Evolutionary conservation across 2,797 vertebrate species (phyloP), one percentile per base, ranked within the genome.

Genomic region (Sebastes baramenuke): DNA sequence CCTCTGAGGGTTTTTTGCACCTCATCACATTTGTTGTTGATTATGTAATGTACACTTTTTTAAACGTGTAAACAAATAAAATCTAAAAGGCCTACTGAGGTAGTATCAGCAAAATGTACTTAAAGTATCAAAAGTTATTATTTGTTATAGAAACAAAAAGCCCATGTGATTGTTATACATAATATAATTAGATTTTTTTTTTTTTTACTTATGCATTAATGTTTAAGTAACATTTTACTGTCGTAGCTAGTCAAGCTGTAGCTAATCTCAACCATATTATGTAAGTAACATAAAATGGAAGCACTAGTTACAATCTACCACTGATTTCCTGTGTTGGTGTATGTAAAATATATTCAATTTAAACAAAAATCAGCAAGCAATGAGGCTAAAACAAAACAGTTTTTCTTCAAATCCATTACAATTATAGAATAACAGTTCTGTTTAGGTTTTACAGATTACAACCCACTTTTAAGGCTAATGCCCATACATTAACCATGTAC

Each of bases 401-500:
- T 70, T 67, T 52, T 61, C 59, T 55, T 65, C 3, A 22, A 71
- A 82, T 68, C 34, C 5, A 59, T 75, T 24, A 22, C 14, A 30
- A 74, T 77, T 38, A 67, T n/a, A 67, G n/a, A 72, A 52, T n/a
- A 25, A 73, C 9, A 34, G 14, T 8, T 80, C 10, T 80, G 69
- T 86, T 86, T 74, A 30, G 55, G 13, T 58, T 81, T 72, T 56
- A 72, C 38, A 80, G 29, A 72, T 68, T 66, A 66, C 20, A 67
- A 8, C 8, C 4, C 10, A 64, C 66, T 67, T 81, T 74, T 71
- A 68, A 69, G 12, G 27, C 27, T 77, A 87, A 81, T 71, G 14
- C 77, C 25, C 10, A 38, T 22, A 54, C 54, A 52, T 78, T 66
- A 56, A 79, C 67, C 16, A 54, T 24, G 38, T n/a, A 75, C 46